Conservation (phyloP, 2,797 vertebrate genomes). For the Agapornis canus region DNA sequence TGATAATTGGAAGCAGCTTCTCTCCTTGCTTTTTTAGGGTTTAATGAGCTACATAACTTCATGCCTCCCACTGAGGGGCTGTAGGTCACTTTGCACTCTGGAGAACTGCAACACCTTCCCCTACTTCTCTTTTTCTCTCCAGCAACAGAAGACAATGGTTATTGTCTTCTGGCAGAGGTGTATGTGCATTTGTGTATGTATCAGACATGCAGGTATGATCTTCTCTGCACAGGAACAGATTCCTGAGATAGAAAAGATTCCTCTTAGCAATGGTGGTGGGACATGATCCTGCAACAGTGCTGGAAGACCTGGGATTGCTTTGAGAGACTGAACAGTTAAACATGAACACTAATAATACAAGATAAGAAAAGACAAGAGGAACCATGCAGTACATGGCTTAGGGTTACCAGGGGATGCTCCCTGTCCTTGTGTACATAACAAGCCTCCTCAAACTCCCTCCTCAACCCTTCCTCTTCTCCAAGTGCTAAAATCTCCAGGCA, state of each 20-base stretch:
- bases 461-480: background rate
- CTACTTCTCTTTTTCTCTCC: background rate
- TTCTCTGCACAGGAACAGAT: background rate
- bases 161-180: background rate
- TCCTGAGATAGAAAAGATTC: background rate
- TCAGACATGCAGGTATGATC: background rate
- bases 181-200: fast-evolving
- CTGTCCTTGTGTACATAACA: background rate
- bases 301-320: background rate
- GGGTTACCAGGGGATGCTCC: background rate
- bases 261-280: background rate
- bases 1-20: conserved; percentile 82
- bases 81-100: conserved; percentile 64
- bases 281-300: fast-evolving
- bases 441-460: background rate
- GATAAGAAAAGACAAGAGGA: background rate
- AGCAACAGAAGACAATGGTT: background rate
- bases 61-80: conserved; percentile 72
- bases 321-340: background rate
- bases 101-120: conserved; percentile 44
- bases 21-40: conserved; percentile 72
- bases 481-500: background rate
- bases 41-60: conserved; percentile 79
- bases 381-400: background rate
- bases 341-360: background rate